Evolutionary conservation across 1,140 invertebrate species (phyloP), one percentile per base, ranked within the genome.

Genomic region (Drosophila rufa): DNA sequence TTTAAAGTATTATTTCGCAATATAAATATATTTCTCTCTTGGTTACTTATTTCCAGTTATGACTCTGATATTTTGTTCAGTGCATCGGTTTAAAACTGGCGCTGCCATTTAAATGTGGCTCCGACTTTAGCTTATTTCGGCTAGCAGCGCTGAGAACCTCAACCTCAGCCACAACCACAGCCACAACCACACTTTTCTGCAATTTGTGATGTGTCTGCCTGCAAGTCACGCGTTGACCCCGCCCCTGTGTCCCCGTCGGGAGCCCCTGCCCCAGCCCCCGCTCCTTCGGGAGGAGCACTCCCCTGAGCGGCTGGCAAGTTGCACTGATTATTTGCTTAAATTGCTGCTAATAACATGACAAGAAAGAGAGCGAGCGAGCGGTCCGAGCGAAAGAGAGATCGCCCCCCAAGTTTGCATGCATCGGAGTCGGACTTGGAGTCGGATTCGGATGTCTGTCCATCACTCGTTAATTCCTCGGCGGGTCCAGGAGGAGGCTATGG

Each of bases 281-380:
- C 53, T 19, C 17, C 3, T 15, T 15, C 19, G 14, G 11, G 8
- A 25, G 53, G n/a, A 9, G 38, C 36, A 17, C 38, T 17, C 53
- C 48, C 27, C 40, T 62, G 51, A 25, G 53, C 27, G 38, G 65
- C 59, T 78, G 75, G 82, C 76, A 83, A 85, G 85, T 77, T 90
- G 82, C 77, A 80, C 71, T 91, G 91, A 89, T 92, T 92, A 92
- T 92, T 92, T 92, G 91, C 91, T 92, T 92, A 92, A 92, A 92
- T 92, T 92, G 91, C 91, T 92, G 91, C 91, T 92, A 92, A 92
- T 92, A 92, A 92, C 91, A 92, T 92, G 91, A 92, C 91, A 80
- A 92, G 91, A 79, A 40, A 80, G 60, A 84, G 67, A 74, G 50
- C 45, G 66, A 68, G 68, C 70, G 50, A 75, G 36, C 12, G 30